phyloP scores from a whole-genome alignment of 2,797 vertebrate genomes.

The Phalanger gymnotis region DNA sequence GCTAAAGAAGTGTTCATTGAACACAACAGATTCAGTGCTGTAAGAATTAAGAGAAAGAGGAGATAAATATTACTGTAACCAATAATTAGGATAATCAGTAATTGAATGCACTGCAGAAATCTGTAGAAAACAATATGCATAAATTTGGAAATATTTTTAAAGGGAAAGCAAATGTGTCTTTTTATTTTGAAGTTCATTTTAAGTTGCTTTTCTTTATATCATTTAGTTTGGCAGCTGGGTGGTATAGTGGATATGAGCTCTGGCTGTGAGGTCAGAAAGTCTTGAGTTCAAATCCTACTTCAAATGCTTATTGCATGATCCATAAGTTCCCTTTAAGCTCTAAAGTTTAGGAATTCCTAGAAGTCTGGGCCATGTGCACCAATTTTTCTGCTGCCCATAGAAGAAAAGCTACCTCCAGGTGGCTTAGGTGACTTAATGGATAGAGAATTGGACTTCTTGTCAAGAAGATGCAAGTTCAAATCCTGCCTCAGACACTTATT shows the following conservation, averaged over 20 bases:
- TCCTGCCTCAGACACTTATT: not conserved
- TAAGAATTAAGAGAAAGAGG: not conserved
- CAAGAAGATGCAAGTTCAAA: not conserved
- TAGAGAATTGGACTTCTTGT: not conserved
- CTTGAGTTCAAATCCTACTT: not conserved
- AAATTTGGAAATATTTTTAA: not conserved
- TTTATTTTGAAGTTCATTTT: conserved; percentile 21
- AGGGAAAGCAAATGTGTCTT: not conserved
- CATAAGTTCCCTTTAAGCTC: not conserved
- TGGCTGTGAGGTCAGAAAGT: not conserved
- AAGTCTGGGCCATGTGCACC: not conserved
- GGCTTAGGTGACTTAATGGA: not conserved
- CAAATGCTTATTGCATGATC: not conserved
- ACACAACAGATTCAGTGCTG: not conserved
- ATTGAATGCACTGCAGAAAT: not conserved
- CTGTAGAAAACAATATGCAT: not conserved
- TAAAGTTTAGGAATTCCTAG: not conserved
- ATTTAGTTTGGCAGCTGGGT: not conserved
- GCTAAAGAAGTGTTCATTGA: not conserved
- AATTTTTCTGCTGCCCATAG: not conserved
- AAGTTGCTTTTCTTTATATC: not conserved
- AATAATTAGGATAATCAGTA: not conserved
- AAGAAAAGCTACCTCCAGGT: not conserved
- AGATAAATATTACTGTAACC: not conserved
- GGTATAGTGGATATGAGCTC: not conserved